Evolutionary conservation across 2,888 invertebrate genomes (phyloP), one percentile per base, ranked within the genome.

Genomic region (Acronicta alni): DNA sequence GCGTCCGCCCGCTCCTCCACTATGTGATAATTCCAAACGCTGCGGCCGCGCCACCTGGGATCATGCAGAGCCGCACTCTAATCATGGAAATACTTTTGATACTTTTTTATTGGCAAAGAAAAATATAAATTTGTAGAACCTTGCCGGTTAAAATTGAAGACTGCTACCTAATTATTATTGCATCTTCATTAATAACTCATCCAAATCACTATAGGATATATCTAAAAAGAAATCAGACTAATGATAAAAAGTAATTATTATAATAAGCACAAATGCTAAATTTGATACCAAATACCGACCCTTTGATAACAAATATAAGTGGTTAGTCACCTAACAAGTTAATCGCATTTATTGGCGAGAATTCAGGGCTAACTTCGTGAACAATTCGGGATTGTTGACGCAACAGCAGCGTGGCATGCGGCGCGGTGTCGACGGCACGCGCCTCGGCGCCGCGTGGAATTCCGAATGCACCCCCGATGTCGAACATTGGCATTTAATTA

Each of bases 11-110:
- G 85, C 85, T 88, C 86, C 92, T 90, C 92, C 93, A 93, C 94
- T 94, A 93, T 94, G 94, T 94, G 94, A 94, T 94, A 93, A 94
- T 94, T 93, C 93, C 94, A 93, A 94, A 94, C 94, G 94, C 94
- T 94, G 94, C 93, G 94, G 94, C 94, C 93, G 92, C 90, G 93
- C 93, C 94, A 94, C 94, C 94, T 94, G 94, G 93, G 94, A 94
- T 89, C 89, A 81, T 65, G 84, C 93, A 92, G 94, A 86, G 90
- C 60, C 90, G 93, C 79, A 92, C 81, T 92, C 77, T 51, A 58
- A 70, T 55, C 57, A 61, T 47, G 38, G 6, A 6, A 35, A 61
- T 55, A 52, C 41, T 62, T 59, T 57, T 58, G 46, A 23, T 41
- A 10, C 3, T 18, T 18, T 18, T 41, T 41, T 18, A 18, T 32